phyloP scores from a whole-genome alignment of 2,113 vertebrate genomes.

The Bagarius yarrelli region DNA sequence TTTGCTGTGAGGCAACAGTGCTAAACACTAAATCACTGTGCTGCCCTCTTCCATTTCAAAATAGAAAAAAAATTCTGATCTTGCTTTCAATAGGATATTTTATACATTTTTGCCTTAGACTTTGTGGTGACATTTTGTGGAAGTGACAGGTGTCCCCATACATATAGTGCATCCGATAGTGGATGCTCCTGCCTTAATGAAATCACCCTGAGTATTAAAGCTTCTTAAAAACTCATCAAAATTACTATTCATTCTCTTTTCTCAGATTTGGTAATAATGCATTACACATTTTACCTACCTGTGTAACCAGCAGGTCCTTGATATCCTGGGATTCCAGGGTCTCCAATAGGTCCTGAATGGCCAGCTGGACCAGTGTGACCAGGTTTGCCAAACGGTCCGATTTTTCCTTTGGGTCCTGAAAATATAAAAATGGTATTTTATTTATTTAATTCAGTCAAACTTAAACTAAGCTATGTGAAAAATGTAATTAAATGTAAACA shows the following conservation, averaged over 20 bases:
- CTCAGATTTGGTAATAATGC: not conserved
- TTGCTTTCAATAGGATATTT: no score
- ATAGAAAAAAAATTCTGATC: no score
- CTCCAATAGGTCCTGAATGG: constrained; percentile 72
- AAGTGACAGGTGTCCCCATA: no score
- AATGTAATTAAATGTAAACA: no score
- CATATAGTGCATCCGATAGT: no score
- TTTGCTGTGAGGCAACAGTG: no score
- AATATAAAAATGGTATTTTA: not conserved
- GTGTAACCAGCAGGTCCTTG: constrained; percentile 79
- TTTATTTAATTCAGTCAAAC: not conserved
- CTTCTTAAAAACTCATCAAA: not conserved
- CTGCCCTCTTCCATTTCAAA: no score
- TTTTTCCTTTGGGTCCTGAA: constrained; percentile 81
- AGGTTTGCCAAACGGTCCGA: constrained; percentile 76
- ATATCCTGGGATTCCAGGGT: constrained; percentile 77
- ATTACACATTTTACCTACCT: constrained; percentile 64
- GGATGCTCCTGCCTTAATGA: not conserved
- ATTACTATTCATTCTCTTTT: not conserved
- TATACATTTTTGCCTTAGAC: no score
- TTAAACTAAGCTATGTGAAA: not conserved
- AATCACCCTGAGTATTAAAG: not conserved
- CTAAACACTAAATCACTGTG: no score
- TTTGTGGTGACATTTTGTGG: no score
- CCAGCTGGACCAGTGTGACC: constrained; percentile 78